Conservation (phyloP, 1,140 invertebrate genomes). For the Idris sp. region DNA sequence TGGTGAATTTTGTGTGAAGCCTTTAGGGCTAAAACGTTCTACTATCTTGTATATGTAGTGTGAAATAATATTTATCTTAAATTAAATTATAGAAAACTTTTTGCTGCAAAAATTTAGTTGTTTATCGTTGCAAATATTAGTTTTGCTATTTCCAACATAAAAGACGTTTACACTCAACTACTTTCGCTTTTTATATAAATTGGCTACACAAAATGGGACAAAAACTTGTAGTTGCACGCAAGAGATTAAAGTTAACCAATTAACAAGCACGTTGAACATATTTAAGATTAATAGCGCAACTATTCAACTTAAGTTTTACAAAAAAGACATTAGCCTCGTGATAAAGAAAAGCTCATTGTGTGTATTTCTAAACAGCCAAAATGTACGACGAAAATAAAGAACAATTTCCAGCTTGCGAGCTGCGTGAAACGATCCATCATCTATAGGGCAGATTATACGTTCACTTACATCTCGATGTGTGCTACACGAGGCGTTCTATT, state of each 20-base stretch:
- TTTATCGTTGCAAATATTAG: no score
- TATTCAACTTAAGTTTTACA: constrained; percentile 12
- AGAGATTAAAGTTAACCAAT: constrained; percentile 27
- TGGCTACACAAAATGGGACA: no score
- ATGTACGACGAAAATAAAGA: constrained; percentile 20
- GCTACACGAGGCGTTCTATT: constrained; percentile 17
- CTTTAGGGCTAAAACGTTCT: neutral
- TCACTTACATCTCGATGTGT: constrained; percentile 15
- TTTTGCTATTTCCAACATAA: no score
- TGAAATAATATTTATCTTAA: no score
- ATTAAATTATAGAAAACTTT: no score
- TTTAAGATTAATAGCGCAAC: constrained; percentile 12
- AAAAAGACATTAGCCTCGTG: constrained; percentile 9
- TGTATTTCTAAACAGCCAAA: constrained; percentile 10
- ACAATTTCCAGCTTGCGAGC: constrained; percentile 22
- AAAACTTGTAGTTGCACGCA: no score
- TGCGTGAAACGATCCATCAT: constrained; percentile 43
- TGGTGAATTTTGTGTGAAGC: neutral
- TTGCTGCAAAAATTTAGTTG: no score
- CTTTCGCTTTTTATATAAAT: no score
- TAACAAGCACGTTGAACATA: constrained; percentile 11
- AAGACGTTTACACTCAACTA: no score
- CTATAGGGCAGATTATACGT: constrained; percentile 27
- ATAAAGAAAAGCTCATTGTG: constrained; percentile 10
- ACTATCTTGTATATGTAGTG: no score